Percentiles rank a stretch among this genome's conserved stretches.
These are phyloP conservation scores for Gastrophryne carolinensis DNA, from an alignment of 2,797 vertebrate species.

Conservation along the genomic window DNA sequence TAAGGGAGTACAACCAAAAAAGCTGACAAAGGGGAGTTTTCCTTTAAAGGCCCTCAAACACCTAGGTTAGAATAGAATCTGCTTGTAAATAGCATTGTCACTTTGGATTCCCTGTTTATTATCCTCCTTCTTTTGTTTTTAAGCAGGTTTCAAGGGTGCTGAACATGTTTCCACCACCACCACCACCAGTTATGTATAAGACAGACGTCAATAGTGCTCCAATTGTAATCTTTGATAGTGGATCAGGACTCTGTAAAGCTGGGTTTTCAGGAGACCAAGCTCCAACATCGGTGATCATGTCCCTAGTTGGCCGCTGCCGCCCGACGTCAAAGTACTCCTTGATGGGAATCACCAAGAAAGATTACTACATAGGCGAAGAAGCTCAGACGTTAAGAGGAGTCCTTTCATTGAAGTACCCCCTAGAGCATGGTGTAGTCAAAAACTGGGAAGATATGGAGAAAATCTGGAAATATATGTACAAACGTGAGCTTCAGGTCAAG, in stretches of 20 bases:
- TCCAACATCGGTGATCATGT: slow-evolving; percentile 51
- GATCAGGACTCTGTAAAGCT: slow-evolving; percentile 54
- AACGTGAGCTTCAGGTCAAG: slow-evolving; percentile 51
- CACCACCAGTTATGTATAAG: too few relatives aligned
- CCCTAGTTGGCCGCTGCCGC: slow-evolving; percentile 41
- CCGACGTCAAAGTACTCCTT: slow-evolving; percentile 39
- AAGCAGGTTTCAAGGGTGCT: too few relatives aligned
- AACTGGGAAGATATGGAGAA: slow-evolving; percentile 56
- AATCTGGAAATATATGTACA: slow-evolving; percentile 53
- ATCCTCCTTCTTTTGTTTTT: too few relatives aligned
- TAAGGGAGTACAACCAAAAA: too few relatives aligned
- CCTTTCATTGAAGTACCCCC: slow-evolving; percentile 49
- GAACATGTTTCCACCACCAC: too few relatives aligned
- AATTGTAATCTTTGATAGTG: slow-evolving; percentile 56
- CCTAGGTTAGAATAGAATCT: too few relatives aligned
- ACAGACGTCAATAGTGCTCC: too few relatives aligned
- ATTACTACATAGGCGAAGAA: slow-evolving; percentile 55
- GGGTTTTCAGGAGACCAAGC: slow-evolving; percentile 51
- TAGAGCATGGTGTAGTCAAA: slow-evolving; percentile 53
- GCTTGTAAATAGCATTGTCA: too few relatives aligned
- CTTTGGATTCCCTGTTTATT: too few relatives aligned
- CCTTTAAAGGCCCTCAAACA: too few relatives aligned
- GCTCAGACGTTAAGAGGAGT: slow-evolving; percentile 46
- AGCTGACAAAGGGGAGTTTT: too few relatives aligned
- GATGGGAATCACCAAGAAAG: slow-evolving; percentile 50